Conservation (phyloP, 2,888 invertebrate genomes). For the Ametastegia equiseti region DNA sequence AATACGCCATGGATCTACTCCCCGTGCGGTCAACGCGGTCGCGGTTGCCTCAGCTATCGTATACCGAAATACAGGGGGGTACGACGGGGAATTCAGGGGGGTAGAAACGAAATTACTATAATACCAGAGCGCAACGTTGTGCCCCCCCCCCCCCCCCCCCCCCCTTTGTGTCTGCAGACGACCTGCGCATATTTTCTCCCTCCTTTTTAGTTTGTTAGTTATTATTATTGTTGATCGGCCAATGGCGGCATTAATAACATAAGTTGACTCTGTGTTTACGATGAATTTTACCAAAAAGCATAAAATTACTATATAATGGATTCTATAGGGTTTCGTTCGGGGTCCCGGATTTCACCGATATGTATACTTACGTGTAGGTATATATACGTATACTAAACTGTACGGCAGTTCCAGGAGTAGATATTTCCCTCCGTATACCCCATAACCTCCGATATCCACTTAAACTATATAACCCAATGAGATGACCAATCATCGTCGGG, state of each 20-base stretch:
- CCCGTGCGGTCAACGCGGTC: conserved; percentile 21
- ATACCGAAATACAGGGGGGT: neutral
- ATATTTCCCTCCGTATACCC: neutral
- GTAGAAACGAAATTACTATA: conserved; percentile 71
- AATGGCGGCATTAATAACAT: conserved; percentile 67
- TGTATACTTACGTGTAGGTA: too few relatives aligned
- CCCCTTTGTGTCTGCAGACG: conserved; percentile 52
- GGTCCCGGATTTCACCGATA: too few relatives aligned
- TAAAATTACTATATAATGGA: conserved; percentile 71
- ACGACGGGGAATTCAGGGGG: neutral
- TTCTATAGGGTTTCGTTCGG: too few relatives aligned
- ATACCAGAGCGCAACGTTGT: conserved; percentile 63
- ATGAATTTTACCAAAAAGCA: conserved; percentile 69
- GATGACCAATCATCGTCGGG: neutral
- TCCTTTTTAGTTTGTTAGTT: neutral
- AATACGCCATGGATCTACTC: conserved; percentile 1
- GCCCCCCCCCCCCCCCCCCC: neutral
- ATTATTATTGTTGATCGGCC: conserved; percentile 71
- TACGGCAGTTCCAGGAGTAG: too few relatives aligned
- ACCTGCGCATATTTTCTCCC: conserved; percentile 66
- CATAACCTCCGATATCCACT: neutral
- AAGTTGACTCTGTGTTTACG: conserved; percentile 70
- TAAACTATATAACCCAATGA: neutral
- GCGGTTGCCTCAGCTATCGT: conserved; percentile 9
- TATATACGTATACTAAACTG: neutral